Conservation (phyloP, 2,113 vertebrate species). For the Cheilinus undulatus region DNA sequence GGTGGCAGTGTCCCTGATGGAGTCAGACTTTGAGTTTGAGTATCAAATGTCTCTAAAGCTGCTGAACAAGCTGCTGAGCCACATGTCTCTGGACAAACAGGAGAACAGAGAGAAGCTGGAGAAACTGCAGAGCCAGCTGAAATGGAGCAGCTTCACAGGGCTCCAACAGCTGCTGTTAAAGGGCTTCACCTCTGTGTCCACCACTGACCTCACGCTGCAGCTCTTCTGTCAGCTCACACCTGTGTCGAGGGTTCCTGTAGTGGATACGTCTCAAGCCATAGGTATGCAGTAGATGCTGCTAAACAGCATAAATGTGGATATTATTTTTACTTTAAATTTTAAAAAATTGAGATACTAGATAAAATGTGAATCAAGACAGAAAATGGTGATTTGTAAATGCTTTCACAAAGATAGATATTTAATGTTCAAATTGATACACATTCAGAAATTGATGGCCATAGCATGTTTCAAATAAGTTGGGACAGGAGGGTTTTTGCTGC, state of each 20-base stretch:
- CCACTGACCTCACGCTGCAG: constrained; percentile 93
- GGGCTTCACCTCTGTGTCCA: constrained; percentile 94
- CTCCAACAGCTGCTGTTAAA: constrained; percentile 96
- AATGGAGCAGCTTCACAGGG: constrained; percentile 94
- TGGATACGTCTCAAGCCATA: constrained; percentile 95
- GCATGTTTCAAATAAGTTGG: too few species aligned
- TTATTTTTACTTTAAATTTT: too few species aligned
- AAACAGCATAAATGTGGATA: too few species aligned
- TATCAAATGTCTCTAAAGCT: constrained; percentile 95
- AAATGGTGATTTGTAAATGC: too few species aligned
- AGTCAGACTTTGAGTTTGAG: constrained; percentile 99
- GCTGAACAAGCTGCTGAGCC: constrained; percentile 90
- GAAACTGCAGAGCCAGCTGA: constrained; percentile 94
- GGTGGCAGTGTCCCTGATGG: constrained; percentile 96
- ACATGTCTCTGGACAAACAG: constrained; percentile 91
- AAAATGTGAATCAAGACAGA: too few species aligned
- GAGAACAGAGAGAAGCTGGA: constrained; percentile 96
- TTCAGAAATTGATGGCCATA: too few species aligned
- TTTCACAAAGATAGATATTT: too few species aligned
- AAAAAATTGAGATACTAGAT: too few species aligned
- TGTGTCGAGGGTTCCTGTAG: constrained; percentile 92
- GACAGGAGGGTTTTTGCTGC: too few species aligned
- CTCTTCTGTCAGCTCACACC: constrained; percentile 95
- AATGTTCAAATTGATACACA: too few species aligned
- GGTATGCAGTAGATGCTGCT: constrained; percentile 79